phyloP scores from a whole-genome alignment of 1,140 invertebrate species.

The Drosophila nikananu region DNA sequence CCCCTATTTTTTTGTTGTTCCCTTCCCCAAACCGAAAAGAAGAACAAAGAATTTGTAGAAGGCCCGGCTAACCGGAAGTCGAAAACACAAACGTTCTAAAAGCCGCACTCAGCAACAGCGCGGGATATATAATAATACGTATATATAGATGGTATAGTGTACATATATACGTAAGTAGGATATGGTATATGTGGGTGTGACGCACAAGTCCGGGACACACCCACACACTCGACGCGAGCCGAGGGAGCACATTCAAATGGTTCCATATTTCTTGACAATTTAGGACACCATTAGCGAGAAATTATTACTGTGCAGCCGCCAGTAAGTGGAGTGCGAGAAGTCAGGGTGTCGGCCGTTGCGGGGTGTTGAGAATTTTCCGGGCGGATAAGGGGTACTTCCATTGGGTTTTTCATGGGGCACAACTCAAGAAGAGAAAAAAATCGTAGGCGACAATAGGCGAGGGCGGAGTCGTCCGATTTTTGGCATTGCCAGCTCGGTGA shows the following conservation, averaged over 20 bases:
- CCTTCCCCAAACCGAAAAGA: slow-evolving; percentile 52
- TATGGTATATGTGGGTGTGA: slow-evolving; percentile 11
- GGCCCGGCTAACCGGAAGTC: slow-evolving; percentile 78
- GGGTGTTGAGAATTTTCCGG: slow-evolving; percentile 1
- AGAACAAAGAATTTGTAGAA: slow-evolving; percentile 74
- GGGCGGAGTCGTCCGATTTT: slow-evolving; percentile 40
- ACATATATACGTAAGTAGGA: slow-evolving; percentile 13
- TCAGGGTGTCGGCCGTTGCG: neutral
- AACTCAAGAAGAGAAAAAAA: slow-evolving; percentile 7
- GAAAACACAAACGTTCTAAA: slow-evolving; percentile 82
- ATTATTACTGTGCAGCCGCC: slow-evolving; percentile 73
- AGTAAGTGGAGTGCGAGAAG: slow-evolving; percentile 48
- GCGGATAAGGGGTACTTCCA: slow-evolving; percentile 3
- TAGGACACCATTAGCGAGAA: slow-evolving; percentile 83
- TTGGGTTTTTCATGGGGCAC: slow-evolving; percentile 11
- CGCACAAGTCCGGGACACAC: slow-evolving; percentile 45
- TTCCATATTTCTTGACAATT: slow-evolving; percentile 84
- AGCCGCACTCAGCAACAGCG: slow-evolving; percentile 73
- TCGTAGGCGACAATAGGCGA: slow-evolving; percentile 27
- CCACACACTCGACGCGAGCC: slow-evolving; percentile 56
- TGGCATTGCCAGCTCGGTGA: slow-evolving; percentile 64
- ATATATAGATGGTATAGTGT: slow-evolving; percentile 3
- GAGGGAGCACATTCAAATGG: slow-evolving; percentile 73
- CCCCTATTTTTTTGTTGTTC: slow-evolving; percentile 10
- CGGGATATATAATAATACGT: slow-evolving; percentile 25